Conservation (phyloP, 2,113 vertebrate species). For the Labeo rohita region DNA sequence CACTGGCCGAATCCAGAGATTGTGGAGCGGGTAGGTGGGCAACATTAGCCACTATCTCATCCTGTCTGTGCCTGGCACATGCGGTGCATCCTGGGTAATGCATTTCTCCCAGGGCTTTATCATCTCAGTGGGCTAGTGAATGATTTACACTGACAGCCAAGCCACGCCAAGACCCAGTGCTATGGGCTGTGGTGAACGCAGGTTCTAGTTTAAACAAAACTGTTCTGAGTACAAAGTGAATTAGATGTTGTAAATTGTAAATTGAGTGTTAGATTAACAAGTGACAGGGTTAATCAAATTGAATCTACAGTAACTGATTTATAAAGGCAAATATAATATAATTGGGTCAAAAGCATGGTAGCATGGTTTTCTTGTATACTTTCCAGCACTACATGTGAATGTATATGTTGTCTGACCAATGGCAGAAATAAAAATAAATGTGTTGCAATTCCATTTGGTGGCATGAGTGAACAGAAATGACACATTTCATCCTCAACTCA, state of each 20-base stretch:
- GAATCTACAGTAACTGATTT: not conserved
- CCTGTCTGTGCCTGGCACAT: conserved; percentile 51
- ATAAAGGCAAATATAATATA: not conserved
- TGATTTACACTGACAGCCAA: conserved; percentile 67
- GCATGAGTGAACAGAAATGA: not conserved
- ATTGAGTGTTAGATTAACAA: not conserved
- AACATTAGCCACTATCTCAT: conserved; percentile 61
- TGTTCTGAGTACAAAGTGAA: not conserved
- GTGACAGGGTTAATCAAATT: not conserved
- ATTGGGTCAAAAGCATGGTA: not conserved
- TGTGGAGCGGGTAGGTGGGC: conserved; percentile 37
- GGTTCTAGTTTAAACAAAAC: conserved; percentile 16
- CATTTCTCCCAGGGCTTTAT: conserved; percentile 65
- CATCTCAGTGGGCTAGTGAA: conserved; percentile 62
- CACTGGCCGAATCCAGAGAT: conserved; percentile 49
- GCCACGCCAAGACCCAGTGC: conserved; percentile 40
- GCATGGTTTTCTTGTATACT: not conserved
- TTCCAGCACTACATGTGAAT: not conserved
- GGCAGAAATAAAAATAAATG: not conserved
- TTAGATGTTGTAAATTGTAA: not conserved
- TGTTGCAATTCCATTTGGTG: not conserved
- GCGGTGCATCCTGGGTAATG: conserved; percentile 71
- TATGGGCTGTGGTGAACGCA: not conserved
- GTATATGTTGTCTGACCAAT: not conserved
- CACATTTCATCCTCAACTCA: not conserved